phyloP scores from a whole-genome alignment of 2,888 invertebrate genomes.

The Matsumyia berberina region DNA sequence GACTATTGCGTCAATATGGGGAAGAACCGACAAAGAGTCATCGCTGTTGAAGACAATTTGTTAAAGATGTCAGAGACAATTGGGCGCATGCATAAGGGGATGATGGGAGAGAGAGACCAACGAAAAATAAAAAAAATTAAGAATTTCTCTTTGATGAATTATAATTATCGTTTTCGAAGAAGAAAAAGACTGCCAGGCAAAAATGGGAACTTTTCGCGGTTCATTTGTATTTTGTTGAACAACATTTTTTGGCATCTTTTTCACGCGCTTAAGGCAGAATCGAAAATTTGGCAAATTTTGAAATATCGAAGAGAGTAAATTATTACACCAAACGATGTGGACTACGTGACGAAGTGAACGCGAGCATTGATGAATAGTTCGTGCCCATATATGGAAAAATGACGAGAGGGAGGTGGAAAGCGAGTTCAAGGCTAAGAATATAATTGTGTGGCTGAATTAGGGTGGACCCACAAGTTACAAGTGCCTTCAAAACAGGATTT shows the following conservation, averaged over 20 bases:
- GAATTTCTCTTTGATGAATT: constrained; percentile 34
- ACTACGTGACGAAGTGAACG: constrained; percentile 40
- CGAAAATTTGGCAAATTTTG: constrained; percentile 18
- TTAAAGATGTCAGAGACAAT: constrained; percentile 51
- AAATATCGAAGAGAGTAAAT: constrained; percentile 38
- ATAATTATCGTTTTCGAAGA: constrained; percentile 32
- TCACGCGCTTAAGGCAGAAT: constrained; percentile 7
- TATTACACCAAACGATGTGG: constrained; percentile 24
- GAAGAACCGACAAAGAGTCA: constrained; percentile 4
- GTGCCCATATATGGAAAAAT: too few species aligned
- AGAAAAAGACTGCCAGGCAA: background rate
- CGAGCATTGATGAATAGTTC: background rate
- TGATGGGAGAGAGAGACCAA: background rate
- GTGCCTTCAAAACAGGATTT: too few species aligned
- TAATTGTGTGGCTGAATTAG: too few species aligned
- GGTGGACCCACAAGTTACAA: too few species aligned
- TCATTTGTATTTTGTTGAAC: background rate
- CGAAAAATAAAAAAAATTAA: background rate
- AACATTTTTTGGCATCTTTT: constrained; percentile 44
- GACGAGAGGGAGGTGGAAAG: too few species aligned
- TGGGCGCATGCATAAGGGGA: constrained; percentile 11
- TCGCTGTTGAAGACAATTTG: constrained; percentile 27
- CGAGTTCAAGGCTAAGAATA: too few species aligned
- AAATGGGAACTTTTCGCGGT: constrained; percentile 19
- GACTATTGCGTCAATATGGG: constrained; percentile 17